Evolutionary conservation across 2,113 vertebrate species (phyloP).

Genomic region (Oceanodroma tethys): DNA sequence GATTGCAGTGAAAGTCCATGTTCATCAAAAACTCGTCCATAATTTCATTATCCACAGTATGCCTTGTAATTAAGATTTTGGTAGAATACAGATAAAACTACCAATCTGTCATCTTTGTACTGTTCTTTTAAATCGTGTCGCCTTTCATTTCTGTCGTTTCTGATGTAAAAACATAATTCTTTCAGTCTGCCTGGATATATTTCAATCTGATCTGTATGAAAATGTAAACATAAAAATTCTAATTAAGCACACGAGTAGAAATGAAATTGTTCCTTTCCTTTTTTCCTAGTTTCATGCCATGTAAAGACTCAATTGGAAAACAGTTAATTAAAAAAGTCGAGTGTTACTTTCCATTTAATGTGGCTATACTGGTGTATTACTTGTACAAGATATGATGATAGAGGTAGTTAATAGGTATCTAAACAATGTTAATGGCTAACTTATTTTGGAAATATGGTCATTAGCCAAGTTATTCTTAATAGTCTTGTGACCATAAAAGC

Average conservation of each 20-base stretch:
- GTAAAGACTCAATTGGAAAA: background rate
- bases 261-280: background rate
- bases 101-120: background rate
- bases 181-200: background rate
- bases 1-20: background rate
- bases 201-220: background rate
- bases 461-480: background rate
- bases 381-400: conserved; percentile 7
- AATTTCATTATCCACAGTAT: background rate
- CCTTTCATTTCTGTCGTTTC: background rate
- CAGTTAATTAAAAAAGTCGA: background rate
- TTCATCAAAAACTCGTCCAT: background rate
- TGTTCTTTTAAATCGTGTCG: background rate
- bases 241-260: background rate
- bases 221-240: background rate
- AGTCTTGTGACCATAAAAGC: background rate
- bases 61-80: conserved; percentile 4
- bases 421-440: conserved; percentile 28
- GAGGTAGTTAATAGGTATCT: conserved; percentile 32
- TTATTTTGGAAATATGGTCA: conserved; percentile 19
- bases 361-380: background rate
- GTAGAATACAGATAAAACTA: background rate
- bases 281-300: background rate
- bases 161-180: background rate
- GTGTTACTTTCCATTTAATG: background rate